Conservation (phyloP, 2,113 vertebrate genomes). For the Gnathonemus longibarbis region DNA sequence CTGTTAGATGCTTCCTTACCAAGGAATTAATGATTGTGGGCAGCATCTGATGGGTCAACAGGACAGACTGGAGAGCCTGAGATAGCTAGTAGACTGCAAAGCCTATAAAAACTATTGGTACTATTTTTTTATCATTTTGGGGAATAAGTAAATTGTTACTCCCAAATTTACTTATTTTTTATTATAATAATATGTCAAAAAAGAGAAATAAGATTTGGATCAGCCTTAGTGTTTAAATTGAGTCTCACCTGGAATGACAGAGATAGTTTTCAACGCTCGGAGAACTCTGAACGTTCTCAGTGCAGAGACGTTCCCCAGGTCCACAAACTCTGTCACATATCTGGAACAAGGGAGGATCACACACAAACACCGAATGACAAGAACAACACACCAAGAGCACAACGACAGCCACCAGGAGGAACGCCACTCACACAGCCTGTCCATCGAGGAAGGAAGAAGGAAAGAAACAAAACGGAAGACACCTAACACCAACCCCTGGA, state of each 20-base stretch:
- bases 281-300: slow-evolving; percentile 99
- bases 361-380: slow-evolving; percentile 92
- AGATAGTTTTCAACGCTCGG: slow-evolving; percentile 99
- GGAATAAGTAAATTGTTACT: slow-evolving; percentile 26
- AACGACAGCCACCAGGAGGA: slow-evolving; percentile 73
- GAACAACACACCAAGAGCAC: slow-evolving; percentile 72
- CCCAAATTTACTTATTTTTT: slow-evolving; percentile 14
- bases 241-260: slow-evolving; percentile 99
- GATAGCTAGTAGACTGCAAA: slow-evolving; percentile 72
- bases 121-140: slow-evolving; percentile 57
- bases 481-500: slow-evolving; percentile 80
- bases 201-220: slow-evolving; percentile 40
- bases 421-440: slow-evolving; percentile 73
- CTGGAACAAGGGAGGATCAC: slow-evolving; percentile 97
- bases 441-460: slow-evolving; percentile 53
- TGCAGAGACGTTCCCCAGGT: slow-evolving; percentile 99
- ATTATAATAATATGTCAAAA: slow-evolving; percentile 33
- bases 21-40: background rate
- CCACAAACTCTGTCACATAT: slow-evolving; percentile 99
- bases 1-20: background rate
- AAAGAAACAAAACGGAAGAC: slow-evolving; percentile 60
- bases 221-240: slow-evolving; percentile 76
- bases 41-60: background rate
- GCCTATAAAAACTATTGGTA: slow-evolving; percentile 67
- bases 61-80: slow-evolving; percentile 17